Base-by-base conservation (phyloP, 2,113 vertebrate species). In the Toxotes jaculatrix region DNA sequence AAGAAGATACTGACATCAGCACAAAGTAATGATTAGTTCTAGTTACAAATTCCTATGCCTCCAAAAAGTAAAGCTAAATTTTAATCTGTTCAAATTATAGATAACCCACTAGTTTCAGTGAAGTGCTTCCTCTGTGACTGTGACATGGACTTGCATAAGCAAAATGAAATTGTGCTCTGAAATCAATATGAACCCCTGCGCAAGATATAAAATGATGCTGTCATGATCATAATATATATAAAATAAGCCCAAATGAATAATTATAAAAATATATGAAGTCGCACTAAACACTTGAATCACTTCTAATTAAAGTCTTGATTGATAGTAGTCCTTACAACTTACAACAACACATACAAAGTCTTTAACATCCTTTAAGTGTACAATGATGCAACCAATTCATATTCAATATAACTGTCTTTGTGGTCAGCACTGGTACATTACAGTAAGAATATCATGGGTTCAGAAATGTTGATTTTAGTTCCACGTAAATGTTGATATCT, bases 11-110 rank as follows among this genome's bases (percentile, higher is more conserved):
- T 49, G n/a, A 59, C 10, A 17, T 42, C 60, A 71, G 31, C 68
- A 27, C 49, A 59, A 67, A 77, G 12, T 16, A 5, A 27, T 61
- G 16, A 62, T 63, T 49, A 57, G 45, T 45, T 59, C 12, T 17
- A 31, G 67, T 43, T 61, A 23, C 14, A 73, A 60, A 78, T 80
- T 82, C 68, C 67, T 80, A 56, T 34, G n/a, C 12, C 40, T 66
- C 12, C 40, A 60, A 40, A 51, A 56, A 23, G 17, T 55, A 45
- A 3, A 43, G 21, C n/a, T 14, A 12, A 63, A 62, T 32, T 49
- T 7, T 1, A n/a, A 34, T 38, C 17, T 4, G 36, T 19, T 31
- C 23, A 10, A 47, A 42, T 42, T 7, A 51, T n/a, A 27, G 27
- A 55, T 53, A 21, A 53, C 49, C 0, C 19, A 47, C 17, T 17